Conservation (phyloP, 2,888 invertebrate genomes). For the Didymodactylos carnosus region DNA sequence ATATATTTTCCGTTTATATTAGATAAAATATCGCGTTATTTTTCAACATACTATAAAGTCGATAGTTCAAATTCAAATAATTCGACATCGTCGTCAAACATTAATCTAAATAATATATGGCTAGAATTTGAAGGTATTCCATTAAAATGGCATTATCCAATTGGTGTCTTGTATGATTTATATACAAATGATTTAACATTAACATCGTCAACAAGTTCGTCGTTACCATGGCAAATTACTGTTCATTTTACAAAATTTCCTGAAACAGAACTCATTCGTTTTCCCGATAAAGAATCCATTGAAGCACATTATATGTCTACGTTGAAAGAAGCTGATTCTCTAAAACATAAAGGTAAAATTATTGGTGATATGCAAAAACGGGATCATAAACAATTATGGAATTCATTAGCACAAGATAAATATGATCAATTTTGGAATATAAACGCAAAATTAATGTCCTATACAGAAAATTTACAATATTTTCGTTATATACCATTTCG, state of each 20-base stretch:
- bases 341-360: constrained; percentile 65
- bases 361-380: constrained; percentile 47
- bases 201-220: constrained; percentile 8
- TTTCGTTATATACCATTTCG: constrained; percentile 74
- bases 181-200: constrained; percentile 32
- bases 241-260: constrained; percentile 84
- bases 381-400: constrained; percentile 87
- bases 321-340: constrained; percentile 84
- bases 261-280: constrained; percentile 59
- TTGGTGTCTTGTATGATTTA: constrained; percentile 79
- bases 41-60: constrained; percentile 49
- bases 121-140: constrained; percentile 73
- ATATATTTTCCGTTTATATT: constrained; percentile 83
- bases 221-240: constrained; percentile 73
- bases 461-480: constrained; percentile 49
- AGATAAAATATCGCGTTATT: constrained; percentile 73
- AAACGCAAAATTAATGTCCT: constrained; percentile 72
- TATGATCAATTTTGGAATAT: constrained; percentile 98
- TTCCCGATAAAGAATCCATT: constrained; percentile 55
- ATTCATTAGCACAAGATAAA: constrained; percentile 69
- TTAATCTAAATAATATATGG: constrained; percentile 65
- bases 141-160: constrained; percentile 58
- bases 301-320: constrained; percentile 84
- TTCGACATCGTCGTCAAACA: too few species aligned
- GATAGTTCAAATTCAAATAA: neutral